Evolutionary conservation across 2,888 invertebrate genomes (phyloP).

Genomic region (Dolichopus griseipennis): DNA sequence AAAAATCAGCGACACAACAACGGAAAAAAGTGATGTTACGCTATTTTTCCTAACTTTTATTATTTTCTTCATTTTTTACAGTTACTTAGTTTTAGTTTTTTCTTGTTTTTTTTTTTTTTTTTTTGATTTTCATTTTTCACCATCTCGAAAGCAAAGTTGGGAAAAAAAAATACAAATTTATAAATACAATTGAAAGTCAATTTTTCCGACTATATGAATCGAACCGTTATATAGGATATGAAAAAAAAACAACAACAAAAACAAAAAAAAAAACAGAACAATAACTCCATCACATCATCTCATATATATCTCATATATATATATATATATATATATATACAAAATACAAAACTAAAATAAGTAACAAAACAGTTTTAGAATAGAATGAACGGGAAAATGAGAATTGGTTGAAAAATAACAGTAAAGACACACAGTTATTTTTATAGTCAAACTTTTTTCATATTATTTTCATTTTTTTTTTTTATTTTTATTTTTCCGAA

Average conservation of each 20-base stretch:
- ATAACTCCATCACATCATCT: no score
- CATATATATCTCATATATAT: no score
- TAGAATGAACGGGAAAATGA: no score
- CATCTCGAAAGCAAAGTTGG: background rate
- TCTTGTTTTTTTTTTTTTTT: background rate
- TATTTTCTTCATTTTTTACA: background rate
- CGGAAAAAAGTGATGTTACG: conserved; percentile 1
- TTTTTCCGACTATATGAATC: background rate
- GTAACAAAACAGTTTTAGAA: no score
- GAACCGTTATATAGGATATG: background rate
- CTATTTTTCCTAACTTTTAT: background rate
- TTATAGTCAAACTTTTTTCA: background rate
- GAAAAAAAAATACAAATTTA: background rate
- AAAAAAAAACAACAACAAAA: no score
- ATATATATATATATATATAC: no score
- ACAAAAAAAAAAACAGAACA: no score
- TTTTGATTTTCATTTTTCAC: background rate
- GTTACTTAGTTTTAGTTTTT: background rate
- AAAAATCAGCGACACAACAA: background rate
- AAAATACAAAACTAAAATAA: no score
- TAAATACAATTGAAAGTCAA: conserved; percentile 1
- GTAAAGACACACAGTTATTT: background rate
- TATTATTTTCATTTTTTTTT: background rate
- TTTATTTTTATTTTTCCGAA: background rate
- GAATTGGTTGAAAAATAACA: background rate